A percentile compares a stretch with the other conserved stretches of the same genome.
These are phyloP conservation scores for Trissoscelio sp. DNA, from an alignment of 2,888 invertebrate genomes.

Conservation along the genomic window DNA sequence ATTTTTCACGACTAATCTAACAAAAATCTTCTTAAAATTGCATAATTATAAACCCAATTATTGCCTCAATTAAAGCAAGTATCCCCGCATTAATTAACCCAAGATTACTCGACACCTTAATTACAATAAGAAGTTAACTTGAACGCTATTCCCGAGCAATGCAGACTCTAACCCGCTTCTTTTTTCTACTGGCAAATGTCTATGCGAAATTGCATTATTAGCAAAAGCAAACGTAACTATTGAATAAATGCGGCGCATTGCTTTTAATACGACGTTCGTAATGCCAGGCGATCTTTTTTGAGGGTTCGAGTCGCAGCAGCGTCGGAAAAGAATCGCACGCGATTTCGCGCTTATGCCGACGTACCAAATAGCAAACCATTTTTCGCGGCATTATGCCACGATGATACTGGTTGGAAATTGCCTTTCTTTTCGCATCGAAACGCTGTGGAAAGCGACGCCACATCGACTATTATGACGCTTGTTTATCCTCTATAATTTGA, in stretches of 20 bases:
- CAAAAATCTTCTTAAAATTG: not conserved
- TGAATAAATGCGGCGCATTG: conserved; percentile 44
- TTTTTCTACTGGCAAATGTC: not conserved
- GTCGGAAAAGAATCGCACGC: conserved; percentile 28
- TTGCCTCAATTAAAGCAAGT: conserved; percentile 26
- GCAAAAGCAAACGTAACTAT: conserved; percentile 26
- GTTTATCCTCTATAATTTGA: conserved; percentile 23
- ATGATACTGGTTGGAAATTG: conserved; percentile 41
- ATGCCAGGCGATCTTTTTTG: conserved; percentile 24
- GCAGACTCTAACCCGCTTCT: too few relatives aligned
- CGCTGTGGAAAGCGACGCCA: not conserved
- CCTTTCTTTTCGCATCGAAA: conserved; percentile 45
- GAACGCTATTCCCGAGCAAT: not conserved
- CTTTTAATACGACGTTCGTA: conserved; percentile 29
- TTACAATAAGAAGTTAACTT: conserved; percentile 31
- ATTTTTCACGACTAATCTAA: too few relatives aligned
- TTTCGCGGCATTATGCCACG: conserved; percentile 52
- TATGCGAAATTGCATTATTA: conserved; percentile 32
- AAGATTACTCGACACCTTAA: conserved; percentile 16
- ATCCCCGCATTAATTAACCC: conserved; percentile 15
- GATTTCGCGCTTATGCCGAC: conserved; percentile 44
- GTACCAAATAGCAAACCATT: conserved; percentile 47
- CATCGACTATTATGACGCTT: conserved; percentile 23
- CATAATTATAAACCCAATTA: conserved; percentile 24
- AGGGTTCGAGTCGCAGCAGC: not conserved